Base-by-base conservation (phyloP, 2,113 vertebrate genomes). In the Dunckerocampus dactyliophorus region DNA sequence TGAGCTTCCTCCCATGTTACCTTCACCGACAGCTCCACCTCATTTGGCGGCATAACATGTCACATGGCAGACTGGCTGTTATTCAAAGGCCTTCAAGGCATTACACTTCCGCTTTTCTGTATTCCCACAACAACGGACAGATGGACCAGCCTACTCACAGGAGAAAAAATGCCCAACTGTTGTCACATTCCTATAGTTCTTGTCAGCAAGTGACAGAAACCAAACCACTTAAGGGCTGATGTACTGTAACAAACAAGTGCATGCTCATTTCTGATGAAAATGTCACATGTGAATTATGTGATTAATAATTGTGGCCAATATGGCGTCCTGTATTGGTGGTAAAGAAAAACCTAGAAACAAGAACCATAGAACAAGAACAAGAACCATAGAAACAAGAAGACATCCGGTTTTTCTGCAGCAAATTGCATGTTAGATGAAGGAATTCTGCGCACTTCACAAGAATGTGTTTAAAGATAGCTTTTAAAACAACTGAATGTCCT, bases 141-240 rank as follows among this genome's bases (percentile, higher is more conserved):
- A 55, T 55, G 53, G 53, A 55, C 53, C 34, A 55, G 31, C 28
- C 53, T 37, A 55, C 28, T 55, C 53, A 39, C 53, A 20, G 12
- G 31, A 5, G n/a, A 53, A 53, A 53, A 52, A 28, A 16, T 0
- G 6, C 21, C 21, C 1, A 28, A 28, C 22, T 28, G 24, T 28
- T 52, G 22, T 52, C 13, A 55, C 31, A 39, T 37, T 37, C 11
- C 31, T 12, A 8, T 55, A 13, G 4, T 55, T 5, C 4, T 28
- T 34, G 24, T 28, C 24, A 28, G 24, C 24, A 28, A 28, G 24
- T 28, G 24, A 28, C 7, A 39, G 31, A 55, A 55, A 39, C 16
- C 51, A 19, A 19, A 19, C 4, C 53, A 39, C 53, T 55, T 55
- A 6, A 19, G 17, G 2, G n/a, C n/a, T n/a, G n/a, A n/a, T n/a